Evolutionary conservation across 2,797 vertebrate species (phyloP).

Genomic region (Ctenopoma kingsleyae): DNA sequence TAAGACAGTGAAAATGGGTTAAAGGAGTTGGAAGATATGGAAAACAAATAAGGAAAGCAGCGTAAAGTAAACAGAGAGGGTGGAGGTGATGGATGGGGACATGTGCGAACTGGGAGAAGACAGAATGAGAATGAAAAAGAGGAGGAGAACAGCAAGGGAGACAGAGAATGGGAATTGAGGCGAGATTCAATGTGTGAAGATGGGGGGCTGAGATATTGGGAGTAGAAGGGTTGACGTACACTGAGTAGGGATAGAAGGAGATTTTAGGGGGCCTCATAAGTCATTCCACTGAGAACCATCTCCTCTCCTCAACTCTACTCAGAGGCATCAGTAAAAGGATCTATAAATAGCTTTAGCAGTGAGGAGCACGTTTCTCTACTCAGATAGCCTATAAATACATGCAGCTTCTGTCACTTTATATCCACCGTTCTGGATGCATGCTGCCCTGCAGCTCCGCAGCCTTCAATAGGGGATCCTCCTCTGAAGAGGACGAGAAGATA

Average conservation of each 20-base stretch:
- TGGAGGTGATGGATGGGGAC: slow-evolving; percentile 48
- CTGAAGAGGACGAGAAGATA: slow-evolving; percentile 57
- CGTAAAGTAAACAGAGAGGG: slow-evolving; percentile 9
- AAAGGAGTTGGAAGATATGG: slow-evolving; percentile 20
- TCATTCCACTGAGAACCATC: slow-evolving; percentile 66
- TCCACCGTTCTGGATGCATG: slow-evolving; percentile 54
- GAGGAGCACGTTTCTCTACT: slow-evolving; percentile 73
- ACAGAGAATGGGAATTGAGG: slow-evolving; percentile 42
- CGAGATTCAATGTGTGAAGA: slow-evolving; percentile 15
- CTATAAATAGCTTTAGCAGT: slow-evolving; percentile 78
- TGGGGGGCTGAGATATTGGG: slow-evolving; percentile 15
- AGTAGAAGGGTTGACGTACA: slow-evolving; percentile 46
- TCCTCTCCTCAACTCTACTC: slow-evolving; percentile 60
- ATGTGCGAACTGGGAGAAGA: slow-evolving; percentile 29
- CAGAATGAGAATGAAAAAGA: slow-evolving; percentile 16
- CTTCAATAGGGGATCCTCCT: slow-evolving; percentile 65
- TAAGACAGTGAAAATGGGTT: slow-evolving; percentile 11
- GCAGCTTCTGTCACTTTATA: slow-evolving; percentile 77
- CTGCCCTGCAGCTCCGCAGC: slow-evolving; percentile 53
- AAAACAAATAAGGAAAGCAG: slow-evolving; percentile 18
- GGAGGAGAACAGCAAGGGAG: slow-evolving; percentile 25
- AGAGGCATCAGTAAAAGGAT: slow-evolving; percentile 76
- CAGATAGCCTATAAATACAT: slow-evolving; percentile 81
- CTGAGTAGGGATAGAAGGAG: slow-evolving; percentile 54
- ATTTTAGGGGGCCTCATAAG: slow-evolving; percentile 66